Evolutionary conservation across 2,797 vertebrate species (phyloP).

Genomic region (Alcedo atthis): DNA sequence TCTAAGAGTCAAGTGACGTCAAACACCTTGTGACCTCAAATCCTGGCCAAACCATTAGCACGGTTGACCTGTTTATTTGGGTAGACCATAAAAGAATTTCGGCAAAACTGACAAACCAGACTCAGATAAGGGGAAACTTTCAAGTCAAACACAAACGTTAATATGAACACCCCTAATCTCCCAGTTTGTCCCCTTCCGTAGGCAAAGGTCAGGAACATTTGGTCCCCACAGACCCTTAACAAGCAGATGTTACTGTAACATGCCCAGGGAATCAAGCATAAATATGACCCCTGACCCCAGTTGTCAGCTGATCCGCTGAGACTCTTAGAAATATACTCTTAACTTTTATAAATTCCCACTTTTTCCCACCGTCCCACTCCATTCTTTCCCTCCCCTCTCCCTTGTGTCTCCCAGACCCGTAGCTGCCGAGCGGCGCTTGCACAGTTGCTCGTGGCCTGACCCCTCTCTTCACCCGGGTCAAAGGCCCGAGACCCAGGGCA

Average conservation of each 20-base stretch:
- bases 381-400: conserved; percentile 81
- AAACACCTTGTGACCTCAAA: background rate
- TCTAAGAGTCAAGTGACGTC: background rate
- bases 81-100: conserved; percentile 63
- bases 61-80: conserved; percentile 57
- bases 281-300: conserved; percentile 91
- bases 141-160: conserved; percentile 77
- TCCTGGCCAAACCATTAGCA: background rate
- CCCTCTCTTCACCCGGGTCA: conserved; percentile 93
- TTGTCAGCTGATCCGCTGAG: conserved; percentile 93
- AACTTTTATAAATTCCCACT: conserved; percentile 91
- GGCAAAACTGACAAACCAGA: conserved; percentile 46
- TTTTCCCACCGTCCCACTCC: conserved; percentile 93
- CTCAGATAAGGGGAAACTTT: conserved; percentile 49
- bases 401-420: conserved; percentile 82
- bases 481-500: conserved; percentile 92
- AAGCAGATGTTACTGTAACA: conserved; percentile 99
- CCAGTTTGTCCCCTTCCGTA: conserved; percentile 70
- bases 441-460: conserved; percentile 90
- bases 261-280: conserved; percentile 89
- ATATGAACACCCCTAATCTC: conserved; percentile 81
- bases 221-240: conserved; percentile 87
- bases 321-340: conserved; percentile 95
- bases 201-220: conserved; percentile 86
- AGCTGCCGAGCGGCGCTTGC: conserved; percentile 84